Evolutionary conservation across 2,888 invertebrate species (phyloP).

Genomic region (Ophion slaviceki): DNA sequence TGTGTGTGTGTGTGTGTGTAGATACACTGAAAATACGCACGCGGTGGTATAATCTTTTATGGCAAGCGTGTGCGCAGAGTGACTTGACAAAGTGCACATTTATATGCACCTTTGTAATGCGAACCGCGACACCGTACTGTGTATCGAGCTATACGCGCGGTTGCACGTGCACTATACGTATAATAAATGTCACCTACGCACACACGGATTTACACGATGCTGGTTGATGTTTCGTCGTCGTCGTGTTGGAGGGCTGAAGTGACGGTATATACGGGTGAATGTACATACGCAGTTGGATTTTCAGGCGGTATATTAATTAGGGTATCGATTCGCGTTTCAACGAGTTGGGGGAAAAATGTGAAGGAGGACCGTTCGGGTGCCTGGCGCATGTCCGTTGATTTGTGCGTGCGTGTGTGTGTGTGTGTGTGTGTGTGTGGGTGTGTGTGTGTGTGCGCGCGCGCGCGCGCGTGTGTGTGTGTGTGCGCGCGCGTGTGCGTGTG

Average conservation of each 20-base stretch:
- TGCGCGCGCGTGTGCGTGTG: too few species aligned
- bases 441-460: too few species aligned
- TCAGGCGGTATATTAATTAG: constrained; percentile 47
- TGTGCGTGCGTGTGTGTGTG: too few species aligned
- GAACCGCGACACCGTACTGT: constrained; percentile 43
- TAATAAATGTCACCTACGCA: not conserved
- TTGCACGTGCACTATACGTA: not conserved
- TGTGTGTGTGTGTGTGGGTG: too few species aligned
- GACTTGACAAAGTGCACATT: constrained; percentile 63
- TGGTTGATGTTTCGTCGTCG: too few species aligned
- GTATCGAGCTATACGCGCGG: not conserved
- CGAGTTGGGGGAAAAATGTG: not conserved
- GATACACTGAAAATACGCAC: constrained; percentile 3
- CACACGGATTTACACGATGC: too few species aligned
- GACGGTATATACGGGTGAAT: too few species aligned
- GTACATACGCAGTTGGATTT: too few species aligned
- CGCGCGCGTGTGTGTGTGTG: too few species aligned
- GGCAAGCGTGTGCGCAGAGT: constrained; percentile 17
- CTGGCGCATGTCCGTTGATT: too few species aligned
- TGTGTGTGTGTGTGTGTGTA: not conserved
- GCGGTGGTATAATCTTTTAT: constrained; percentile 29
- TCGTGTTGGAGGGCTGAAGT: not conserved
- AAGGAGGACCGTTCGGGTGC: too few species aligned
- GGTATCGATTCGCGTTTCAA: not conserved
- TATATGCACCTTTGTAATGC: constrained; percentile 54